These are phyloP conservation scores for Rhamnusium bicolor DNA, from an alignment of 2,888 invertebrate species.

Conservation along the genomic window DNA sequence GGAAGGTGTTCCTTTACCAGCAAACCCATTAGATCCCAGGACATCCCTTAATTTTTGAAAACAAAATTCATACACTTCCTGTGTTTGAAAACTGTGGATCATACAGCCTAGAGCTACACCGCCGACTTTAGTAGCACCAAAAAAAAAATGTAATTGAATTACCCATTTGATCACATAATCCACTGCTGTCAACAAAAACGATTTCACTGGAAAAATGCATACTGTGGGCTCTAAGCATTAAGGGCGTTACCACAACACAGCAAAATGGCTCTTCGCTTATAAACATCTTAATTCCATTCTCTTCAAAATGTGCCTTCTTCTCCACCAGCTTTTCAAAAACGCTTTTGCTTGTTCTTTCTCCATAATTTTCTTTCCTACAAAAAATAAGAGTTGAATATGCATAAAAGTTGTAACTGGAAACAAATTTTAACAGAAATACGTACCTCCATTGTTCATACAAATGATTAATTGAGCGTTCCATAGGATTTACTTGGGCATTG, in stretches of 20 bases:
- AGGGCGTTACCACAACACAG: conserved; percentile 34
- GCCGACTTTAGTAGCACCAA: conserved; percentile 38
- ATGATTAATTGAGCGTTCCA: background rate
- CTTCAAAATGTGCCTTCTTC: background rate
- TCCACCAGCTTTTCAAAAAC: background rate
- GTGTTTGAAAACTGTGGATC: background rate
- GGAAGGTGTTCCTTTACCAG: conserved; percentile 7
- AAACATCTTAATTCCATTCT: background rate
- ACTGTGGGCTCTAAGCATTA: conserved; percentile 31
- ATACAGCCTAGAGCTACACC: conserved; percentile 26
- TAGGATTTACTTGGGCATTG: background rate
- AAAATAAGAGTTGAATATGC: too few relatives aligned
- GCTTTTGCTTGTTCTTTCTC: background rate
- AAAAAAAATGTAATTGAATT: conserved; percentile 38
- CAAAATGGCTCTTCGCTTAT: conserved; percentile 40
- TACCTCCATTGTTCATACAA: background rate
- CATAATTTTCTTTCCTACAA: background rate
- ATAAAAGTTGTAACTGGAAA: background rate
- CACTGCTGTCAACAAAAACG: conserved; percentile 34
- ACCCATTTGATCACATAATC: conserved; percentile 42
- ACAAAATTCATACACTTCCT: conserved; percentile 19
- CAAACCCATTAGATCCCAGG: conserved; percentile 9
- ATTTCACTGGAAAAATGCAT: conserved; percentile 35
- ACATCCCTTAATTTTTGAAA: conserved; percentile 9
- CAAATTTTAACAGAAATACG: background rate